phyloP scores from a whole-genome alignment of 2,797 vertebrate species.

The Lophius americanus region DNA sequence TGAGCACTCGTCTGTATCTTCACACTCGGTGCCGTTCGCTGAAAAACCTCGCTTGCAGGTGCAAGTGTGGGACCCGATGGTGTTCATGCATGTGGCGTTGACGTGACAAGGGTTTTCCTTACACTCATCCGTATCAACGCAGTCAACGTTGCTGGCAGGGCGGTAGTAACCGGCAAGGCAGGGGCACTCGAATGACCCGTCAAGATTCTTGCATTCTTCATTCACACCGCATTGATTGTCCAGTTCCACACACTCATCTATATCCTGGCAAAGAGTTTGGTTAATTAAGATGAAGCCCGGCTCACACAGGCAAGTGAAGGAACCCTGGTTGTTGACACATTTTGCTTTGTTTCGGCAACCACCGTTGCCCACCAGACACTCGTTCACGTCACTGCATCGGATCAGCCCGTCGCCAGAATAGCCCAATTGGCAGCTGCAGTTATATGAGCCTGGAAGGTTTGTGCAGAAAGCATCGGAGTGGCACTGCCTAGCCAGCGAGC shows the following conservation, averaged over 20 bases:
- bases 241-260: constrained; percentile 79
- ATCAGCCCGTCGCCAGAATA: constrained; percentile 81
- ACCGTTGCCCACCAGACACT: constrained; percentile 82
- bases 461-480: constrained; percentile 76
- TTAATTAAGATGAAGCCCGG: constrained; percentile 78
- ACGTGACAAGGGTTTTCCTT: constrained; percentile 74
- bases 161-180: constrained; percentile 79
- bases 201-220: constrained; percentile 80
- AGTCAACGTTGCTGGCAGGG: constrained; percentile 63
- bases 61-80: constrained; percentile 79
- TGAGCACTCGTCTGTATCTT: constrained; percentile 82
- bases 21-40: constrained; percentile 79
- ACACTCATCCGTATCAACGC: constrained; percentile 84
- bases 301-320: constrained; percentile 80
- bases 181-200: constrained; percentile 80
- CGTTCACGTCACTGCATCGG: constrained; percentile 81
- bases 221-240: constrained; percentile 71
- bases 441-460: constrained; percentile 81
- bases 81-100: constrained; percentile 84
- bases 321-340: constrained; percentile 81
- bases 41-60: constrained; percentile 81
- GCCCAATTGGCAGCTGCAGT: constrained; percentile 80
- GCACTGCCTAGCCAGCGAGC: constrained; percentile 69
- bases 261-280: constrained; percentile 80
- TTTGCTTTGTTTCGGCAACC: constrained; percentile 79